Base-by-base conservation (phyloP, 2,888 invertebrate species). In the Lamproptera curius region DNA sequence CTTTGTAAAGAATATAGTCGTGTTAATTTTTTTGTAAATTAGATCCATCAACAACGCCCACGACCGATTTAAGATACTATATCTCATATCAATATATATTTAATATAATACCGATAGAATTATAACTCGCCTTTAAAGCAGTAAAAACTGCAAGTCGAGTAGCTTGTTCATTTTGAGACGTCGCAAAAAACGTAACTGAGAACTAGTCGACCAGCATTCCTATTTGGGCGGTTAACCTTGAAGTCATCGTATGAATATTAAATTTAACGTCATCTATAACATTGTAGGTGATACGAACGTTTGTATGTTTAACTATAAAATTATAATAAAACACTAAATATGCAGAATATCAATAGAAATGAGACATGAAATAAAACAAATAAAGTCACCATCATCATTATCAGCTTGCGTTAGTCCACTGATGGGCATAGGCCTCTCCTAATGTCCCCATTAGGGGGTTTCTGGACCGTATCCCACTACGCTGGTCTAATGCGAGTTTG, bases 201-300 rank as follows among this genome's bases (percentile, higher is more conserved):
- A 62, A 62, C 59, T 47, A 59, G 62, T 57, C 46, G 42, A 16
- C 53, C 62, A 38, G 55, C 63, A 62, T 62, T 61, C 61, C 62
- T 42, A 52, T 54, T 56, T 58, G 31, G 58, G 55, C 53, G 39
- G 38, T 33, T 52, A 58, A 57, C 63, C 63, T 62, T 63, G 61
- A 55, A 50, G 45, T 55, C 50, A 50, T 53, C 51, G 44, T 28
- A 35, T 46, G 53, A 55, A 56, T 55, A 58, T 56, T 58, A 52
- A 55, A 58, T 55, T 52, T 44, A 28, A 15, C 44, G 35, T 28
- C 40, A 17, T 36, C 35, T 31, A 23, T 43, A 43, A 17, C 35
- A 16, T 36, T 36, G 26, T 28, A 17, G 33, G 14, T 42, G 26
- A 26, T 6, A 35, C 39, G 42, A 43, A 43, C 35, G 43, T 49